These are phyloP conservation scores for Gymnorhina tibicen DNA, from an alignment of 2,113 vertebrate species.

Conservation along the genomic window DNA sequence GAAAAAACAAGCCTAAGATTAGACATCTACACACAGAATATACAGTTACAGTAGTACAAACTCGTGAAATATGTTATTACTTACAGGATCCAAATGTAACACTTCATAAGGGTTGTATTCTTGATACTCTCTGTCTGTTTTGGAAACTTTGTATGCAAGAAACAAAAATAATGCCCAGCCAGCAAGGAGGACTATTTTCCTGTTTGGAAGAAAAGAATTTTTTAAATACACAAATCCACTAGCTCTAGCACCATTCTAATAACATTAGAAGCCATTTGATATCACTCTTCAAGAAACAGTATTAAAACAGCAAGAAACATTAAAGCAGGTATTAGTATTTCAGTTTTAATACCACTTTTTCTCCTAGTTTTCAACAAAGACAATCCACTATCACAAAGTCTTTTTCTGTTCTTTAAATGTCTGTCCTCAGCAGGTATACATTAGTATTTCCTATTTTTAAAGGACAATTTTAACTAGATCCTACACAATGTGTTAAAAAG, in stretches of 20 bases:
- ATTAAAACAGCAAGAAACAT: background rate
- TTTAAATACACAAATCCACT: background rate
- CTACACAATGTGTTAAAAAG: background rate
- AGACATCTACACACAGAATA: background rate
- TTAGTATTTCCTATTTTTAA: background rate
- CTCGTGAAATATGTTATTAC: conserved; percentile 31
- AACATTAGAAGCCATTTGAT: background rate
- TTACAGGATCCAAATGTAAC: conserved; percentile 92
- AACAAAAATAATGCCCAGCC: conserved; percentile 97
- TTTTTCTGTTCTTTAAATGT: background rate
- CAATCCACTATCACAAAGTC: background rate
- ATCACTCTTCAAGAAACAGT: background rate
- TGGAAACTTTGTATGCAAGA: conserved; percentile 97
- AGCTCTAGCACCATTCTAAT: background rate
- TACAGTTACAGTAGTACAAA: background rate
- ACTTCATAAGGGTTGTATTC: conserved; percentile 98
- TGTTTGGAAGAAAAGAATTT: conserved; percentile 70
- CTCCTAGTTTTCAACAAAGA: background rate
- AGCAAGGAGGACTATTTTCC: conserved; percentile 91
- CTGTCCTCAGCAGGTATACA: background rate
- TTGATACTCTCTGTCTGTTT: conserved; percentile 96
- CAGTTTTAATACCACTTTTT: background rate
- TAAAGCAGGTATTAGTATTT: background rate
- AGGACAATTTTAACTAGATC: background rate
- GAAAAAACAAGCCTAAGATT: background rate